phyloP scores from a whole-genome alignment of 2,888 invertebrate species.

The Rhopalosiphum nymphaeae region DNA sequence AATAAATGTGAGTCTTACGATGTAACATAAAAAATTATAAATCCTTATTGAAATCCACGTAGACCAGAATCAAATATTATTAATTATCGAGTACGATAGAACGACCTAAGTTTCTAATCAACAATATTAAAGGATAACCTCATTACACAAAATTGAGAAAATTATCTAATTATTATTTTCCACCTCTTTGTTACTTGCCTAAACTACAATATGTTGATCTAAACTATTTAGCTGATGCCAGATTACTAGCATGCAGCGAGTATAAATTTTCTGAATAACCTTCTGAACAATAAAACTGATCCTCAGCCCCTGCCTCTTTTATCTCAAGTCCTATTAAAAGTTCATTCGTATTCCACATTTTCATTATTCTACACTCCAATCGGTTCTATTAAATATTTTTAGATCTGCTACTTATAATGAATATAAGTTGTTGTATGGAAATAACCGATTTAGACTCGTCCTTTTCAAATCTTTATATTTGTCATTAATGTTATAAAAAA shows the following conservation, averaged over 20 bases:
- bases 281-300: not conserved
- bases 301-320: not conserved
- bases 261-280: not conserved
- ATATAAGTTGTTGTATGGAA: not conserved
- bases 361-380: not conserved
- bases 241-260: not conserved
- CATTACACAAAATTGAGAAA: not conserved
- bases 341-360: not conserved
- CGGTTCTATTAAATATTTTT: not conserved
- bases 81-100: not conserved
- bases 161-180: not conserved
- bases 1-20: not conserved
- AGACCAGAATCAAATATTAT: not conserved
- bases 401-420: not conserved
- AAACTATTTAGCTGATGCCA: not conserved
- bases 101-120: not conserved
- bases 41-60: not conserved
- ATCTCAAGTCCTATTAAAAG: not conserved
- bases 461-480: not conserved
- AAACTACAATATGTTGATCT: not conserved
- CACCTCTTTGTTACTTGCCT: not conserved
- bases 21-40: not conserved
- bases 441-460: not conserved
- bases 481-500: not conserved
- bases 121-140: too few relatives aligned